Evolutionary conservation across 2,113 vertebrate genomes (phyloP), one percentile per base, ranked within the genome.

Genomic region (Scatophagus argus): DNA sequence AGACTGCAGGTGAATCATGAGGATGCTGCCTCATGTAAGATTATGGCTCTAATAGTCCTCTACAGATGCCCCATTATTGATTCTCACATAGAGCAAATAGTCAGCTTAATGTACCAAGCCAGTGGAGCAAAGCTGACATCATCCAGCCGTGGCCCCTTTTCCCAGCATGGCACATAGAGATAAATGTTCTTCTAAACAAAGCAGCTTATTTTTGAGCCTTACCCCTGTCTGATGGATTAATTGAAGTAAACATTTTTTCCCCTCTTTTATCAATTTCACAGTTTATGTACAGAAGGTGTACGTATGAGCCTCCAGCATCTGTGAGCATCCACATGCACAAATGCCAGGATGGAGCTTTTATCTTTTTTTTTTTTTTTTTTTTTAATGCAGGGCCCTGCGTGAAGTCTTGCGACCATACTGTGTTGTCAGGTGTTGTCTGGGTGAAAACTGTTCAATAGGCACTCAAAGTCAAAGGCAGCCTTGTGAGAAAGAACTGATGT

Each of bases 1-100:
- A 74, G 78, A 85, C 77, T 74, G 82, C 81, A 23, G 86, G 77
- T 86, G 86, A 87, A 83, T 91, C 85, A 86, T 73, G 76, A 83
- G 83, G 81, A 82, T 79, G 82, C 75, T 81, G 87, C 80, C 77
- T 91, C 64, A 31, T 87, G 88, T 84, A 84, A 87, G 89, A 89
- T 92, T 87, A 90, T 71, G 80, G 68, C 82, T 85, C 75, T 91
- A 91, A 93, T 91, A 91, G 89, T 82, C 82, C 90, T 92, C 85
- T 72, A 70, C 84, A 88, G 88, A 80, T 89, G 86, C 84, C 79
- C 88, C 73, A 86, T 87, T 91, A 92, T 93, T 92, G 90, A 92
- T 93, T 93, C 81, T 86, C 76, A 82, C 88, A 89, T 87, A 63
- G 81, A 87, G 74, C 71, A 81, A 84, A 87, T 73, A 91, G 85